Percentiles rank a stretch among this genome's conserved stretches.
Evolutionary conservation across 2,888 invertebrate genomes (phyloP).

Genomic region (Oligia strigilis): DNA sequence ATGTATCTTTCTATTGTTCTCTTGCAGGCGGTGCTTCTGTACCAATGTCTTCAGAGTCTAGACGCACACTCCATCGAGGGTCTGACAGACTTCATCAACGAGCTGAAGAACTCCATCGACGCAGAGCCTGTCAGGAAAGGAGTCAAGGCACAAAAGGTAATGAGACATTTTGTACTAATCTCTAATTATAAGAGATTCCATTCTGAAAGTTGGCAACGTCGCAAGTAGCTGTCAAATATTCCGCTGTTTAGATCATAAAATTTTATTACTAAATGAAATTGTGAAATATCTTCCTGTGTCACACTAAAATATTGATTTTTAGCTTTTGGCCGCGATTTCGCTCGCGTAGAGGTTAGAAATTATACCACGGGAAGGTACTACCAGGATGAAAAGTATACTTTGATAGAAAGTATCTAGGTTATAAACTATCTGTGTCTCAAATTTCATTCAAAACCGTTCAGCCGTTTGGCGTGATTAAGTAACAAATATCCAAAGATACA

Average conservation of each 20-base stretch:
- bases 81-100: conserved; percentile 94
- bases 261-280: neutral
- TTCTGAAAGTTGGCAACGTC: neutral
- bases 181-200: neutral
- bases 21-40: conserved; percentile 94
- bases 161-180: conserved; percentile 20
- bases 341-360: neutral
- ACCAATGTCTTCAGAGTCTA: conserved; percentile 94
- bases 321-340: neutral
- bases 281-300: neutral
- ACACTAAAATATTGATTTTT: neutral
- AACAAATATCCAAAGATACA: too few relatives aligned
- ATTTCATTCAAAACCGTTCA: too few relatives aligned
- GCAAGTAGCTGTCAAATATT: neutral
- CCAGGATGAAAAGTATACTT: too few relatives aligned
- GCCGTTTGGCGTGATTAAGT: too few relatives aligned
- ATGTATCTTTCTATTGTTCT: conserved; percentile 4
- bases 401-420: too few relatives aligned
- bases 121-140: conserved; percentile 94
- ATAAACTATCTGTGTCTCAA: too few relatives aligned
- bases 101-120: conserved; percentile 94
- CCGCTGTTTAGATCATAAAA: neutral
- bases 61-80: conserved; percentile 94
- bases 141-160: conserved; percentile 97
- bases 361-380: neutral